phyloP scores from a whole-genome alignment of 2,888 invertebrate genomes.

The Thelaira solivaga region DNA sequence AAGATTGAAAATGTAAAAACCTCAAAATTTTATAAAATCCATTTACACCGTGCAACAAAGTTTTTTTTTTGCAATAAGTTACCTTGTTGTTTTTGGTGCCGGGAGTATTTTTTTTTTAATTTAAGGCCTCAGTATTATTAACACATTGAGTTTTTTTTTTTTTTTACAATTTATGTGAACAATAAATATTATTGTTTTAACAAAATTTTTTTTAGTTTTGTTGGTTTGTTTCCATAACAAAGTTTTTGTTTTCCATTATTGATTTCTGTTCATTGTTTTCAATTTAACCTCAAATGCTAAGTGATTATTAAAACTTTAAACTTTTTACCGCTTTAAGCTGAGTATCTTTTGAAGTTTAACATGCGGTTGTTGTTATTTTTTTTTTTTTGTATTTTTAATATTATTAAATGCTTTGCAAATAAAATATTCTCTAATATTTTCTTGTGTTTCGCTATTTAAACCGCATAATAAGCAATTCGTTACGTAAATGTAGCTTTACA shows the following conservation, averaged over 20 bases:
- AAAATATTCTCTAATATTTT: conserved; percentile 1
- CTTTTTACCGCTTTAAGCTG: conserved; percentile 9
- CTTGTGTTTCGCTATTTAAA: conserved; percentile 17
- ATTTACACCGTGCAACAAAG: no score
- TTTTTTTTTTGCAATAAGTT: no score
- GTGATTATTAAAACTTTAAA: conserved; percentile 41
- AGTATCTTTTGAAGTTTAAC: conserved; percentile 35
- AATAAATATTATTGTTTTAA: conserved; percentile 13
- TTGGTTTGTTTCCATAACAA: neutral
- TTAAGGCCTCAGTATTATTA: no score
- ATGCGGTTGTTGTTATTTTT: conserved; percentile 29
- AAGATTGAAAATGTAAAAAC: no score
- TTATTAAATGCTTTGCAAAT: neutral
- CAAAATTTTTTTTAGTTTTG: neutral
- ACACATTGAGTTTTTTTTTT: no score
- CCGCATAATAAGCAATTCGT: no score
- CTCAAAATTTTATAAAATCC: no score
- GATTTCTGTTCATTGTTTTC: conserved; percentile 10
- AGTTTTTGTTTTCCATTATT: conserved; percentile 2
- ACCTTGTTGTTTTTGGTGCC: no score
- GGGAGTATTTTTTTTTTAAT: no score
- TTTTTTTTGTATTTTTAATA: conserved; percentile 2
- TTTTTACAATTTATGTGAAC: neutral
- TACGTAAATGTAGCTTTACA: no score
- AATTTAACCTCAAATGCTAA: conserved; percentile 42